Percentiles rank a stretch among this genome's conserved stretches.
phyloP scores from a whole-genome alignment of 2,888 invertebrate genomes.

The Ptychoptera albimana region DNA sequence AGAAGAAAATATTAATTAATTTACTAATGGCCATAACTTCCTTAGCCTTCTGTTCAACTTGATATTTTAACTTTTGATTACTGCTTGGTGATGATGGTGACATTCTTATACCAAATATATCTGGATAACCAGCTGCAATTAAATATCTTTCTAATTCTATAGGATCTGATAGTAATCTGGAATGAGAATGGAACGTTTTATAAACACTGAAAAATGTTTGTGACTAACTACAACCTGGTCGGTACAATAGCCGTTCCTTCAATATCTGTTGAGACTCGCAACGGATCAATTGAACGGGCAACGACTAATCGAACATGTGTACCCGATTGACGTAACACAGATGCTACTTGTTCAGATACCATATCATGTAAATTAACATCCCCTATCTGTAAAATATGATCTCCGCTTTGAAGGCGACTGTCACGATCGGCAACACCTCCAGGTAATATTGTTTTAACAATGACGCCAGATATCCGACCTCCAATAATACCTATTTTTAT shows the following conservation, averaged over 20 bases:
- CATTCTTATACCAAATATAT: constrained; percentile 48
- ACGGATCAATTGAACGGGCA: constrained; percentile 76
- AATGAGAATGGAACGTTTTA: constrained; percentile 10
- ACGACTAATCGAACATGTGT: constrained; percentile 89
- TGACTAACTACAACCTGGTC: constrained; percentile 63
- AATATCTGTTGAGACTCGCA: constrained; percentile 30
- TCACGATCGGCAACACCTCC: constrained; percentile 97
- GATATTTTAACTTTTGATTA: not conserved
- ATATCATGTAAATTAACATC: constrained; percentile 87
- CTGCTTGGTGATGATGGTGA: constrained; percentile 28
- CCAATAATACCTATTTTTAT: constrained; percentile 66
- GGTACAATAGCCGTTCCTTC: constrained; percentile 48
- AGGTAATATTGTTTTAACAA: constrained; percentile 94
- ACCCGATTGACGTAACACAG: constrained; percentile 87
- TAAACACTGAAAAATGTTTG: constrained; percentile 25
- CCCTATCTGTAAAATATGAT: constrained; percentile 92
- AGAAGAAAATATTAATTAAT: constrained; percentile 12
- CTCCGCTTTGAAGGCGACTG: constrained; percentile 91
- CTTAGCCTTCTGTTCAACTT: not conserved
- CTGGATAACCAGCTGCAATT: constrained; percentile 65
- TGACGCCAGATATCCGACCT: constrained; percentile 94
- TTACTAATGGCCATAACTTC: not conserved
- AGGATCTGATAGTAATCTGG: constrained; percentile 67
- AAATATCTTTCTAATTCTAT: constrained; percentile 74
- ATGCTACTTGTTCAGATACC: constrained; percentile 95